Evolutionary conservation across 2,797 vertebrate species (phyloP).

Genomic region (Pteropus rufus): DNA sequence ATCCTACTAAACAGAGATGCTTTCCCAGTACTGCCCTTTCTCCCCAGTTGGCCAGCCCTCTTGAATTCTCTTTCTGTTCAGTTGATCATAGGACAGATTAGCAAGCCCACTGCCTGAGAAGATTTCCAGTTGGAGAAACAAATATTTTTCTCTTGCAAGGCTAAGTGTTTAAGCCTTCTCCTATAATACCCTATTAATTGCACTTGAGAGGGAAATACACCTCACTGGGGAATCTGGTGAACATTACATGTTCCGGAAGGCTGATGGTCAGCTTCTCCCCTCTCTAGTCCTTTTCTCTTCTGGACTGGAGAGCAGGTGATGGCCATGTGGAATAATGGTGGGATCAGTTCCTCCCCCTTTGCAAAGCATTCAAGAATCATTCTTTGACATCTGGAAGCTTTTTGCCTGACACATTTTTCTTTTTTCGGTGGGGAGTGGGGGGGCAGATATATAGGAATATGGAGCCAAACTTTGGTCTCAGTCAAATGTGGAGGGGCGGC

Average conservation of each 20-base stretch:
- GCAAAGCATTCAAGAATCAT: neutral
- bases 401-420: neutral
- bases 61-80: neutral
- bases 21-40: neutral
- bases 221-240: neutral
- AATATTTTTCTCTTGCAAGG: neutral
- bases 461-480: neutral
- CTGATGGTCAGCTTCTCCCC: too few relatives aligned
- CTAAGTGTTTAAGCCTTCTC: neutral
- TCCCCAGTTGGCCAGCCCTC: neutral
- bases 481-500: neutral
- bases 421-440: neutral
- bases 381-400: neutral
- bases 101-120: neutral
- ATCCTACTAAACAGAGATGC: neutral
- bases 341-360: neutral
- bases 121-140: neutral
- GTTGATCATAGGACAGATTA: neutral
- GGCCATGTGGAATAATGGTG: too few relatives aligned
- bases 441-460: neutral
- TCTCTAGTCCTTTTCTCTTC: neutral
- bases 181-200: neutral
- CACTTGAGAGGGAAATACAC: neutral
- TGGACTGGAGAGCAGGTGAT: neutral
- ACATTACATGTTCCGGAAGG: neutral